phyloP scores from a whole-genome alignment of 2,113 vertebrate species.

The Craseonycteris thonglongyai region DNA sequence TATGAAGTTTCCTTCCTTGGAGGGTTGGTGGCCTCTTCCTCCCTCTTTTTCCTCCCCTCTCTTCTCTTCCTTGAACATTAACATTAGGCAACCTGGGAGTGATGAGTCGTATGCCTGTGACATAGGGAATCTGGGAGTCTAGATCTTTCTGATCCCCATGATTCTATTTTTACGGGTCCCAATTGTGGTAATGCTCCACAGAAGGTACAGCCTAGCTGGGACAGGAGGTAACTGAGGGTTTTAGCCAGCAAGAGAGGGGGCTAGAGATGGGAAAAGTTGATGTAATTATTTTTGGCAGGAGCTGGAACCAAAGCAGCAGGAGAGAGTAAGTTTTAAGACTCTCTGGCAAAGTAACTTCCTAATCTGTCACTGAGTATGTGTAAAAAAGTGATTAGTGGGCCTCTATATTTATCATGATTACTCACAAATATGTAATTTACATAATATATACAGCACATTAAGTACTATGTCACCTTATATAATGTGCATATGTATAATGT shows the following conservation, averaged over 20 bases:
- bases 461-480: constrained; percentile 75
- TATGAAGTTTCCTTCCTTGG: neutral
- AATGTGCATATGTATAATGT: constrained; percentile 73
- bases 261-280: constrained; percentile 59
- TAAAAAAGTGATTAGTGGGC: constrained; percentile 73
- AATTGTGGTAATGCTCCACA: neutral
- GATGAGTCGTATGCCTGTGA: neutral
- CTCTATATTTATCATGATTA: constrained; percentile 77
- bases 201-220: constrained; percentile 46
- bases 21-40: neutral
- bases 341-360: constrained; percentile 71
- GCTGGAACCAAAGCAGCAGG: constrained; percentile 67
- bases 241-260: constrained; percentile 47
- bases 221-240: constrained; percentile 55
- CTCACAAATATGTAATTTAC: constrained; percentile 74
- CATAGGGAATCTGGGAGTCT: neutral
- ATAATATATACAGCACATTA: constrained; percentile 76
- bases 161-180: constrained; percentile 45
- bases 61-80: neutral
- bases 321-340: constrained; percentile 73
- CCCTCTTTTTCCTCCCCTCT: neutral
- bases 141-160: neutral
- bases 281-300: constrained; percentile 71
- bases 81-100: neutral
- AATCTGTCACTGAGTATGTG: constrained; percentile 73